phyloP scores from a whole-genome alignment of 1,140 invertebrate genomes.

The Drosophila punjabiensis region DNA sequence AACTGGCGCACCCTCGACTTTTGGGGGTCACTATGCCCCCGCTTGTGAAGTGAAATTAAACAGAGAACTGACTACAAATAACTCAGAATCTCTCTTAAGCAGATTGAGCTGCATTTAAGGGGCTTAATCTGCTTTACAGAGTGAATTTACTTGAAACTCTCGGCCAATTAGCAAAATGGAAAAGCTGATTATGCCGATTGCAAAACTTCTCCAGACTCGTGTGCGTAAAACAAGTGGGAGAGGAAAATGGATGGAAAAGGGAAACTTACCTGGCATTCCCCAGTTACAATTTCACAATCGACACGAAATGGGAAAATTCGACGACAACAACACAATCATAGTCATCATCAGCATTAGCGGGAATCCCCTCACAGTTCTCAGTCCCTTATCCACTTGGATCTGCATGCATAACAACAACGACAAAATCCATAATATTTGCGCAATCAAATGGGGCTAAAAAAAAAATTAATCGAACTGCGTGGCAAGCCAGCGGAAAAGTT shows the following conservation, averaged over 20 bases:
- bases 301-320: slow-evolving; percentile 29
- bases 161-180: slow-evolving; percentile 55
- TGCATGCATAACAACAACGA: slow-evolving; percentile 52
- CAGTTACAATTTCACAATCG: slow-evolving; percentile 5
- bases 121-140: neutral
- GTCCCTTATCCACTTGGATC: slow-evolving; percentile 26
- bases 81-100: slow-evolving; percentile 5
- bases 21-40: slow-evolving; percentile 15
- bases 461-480: slow-evolving; percentile 56
- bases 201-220: slow-evolving; percentile 30
- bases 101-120: slow-evolving; percentile 24
- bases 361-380: neutral
- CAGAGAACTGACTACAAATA: slow-evolving; percentile 9
- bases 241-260: slow-evolving; percentile 16
- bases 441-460: slow-evolving; percentile 43
- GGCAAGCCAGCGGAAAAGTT: slow-evolving; percentile 24
- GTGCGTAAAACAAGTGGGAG: slow-evolving; percentile 38
- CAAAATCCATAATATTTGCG: slow-evolving; percentile 61
- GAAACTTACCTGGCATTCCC: slow-evolving; percentile 25
- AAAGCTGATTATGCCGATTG: slow-evolving; percentile 41
- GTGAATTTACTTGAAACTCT: slow-evolving; percentile 4
- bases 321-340: slow-evolving; percentile 33
- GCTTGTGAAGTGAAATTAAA: slow-evolving; percentile 37
- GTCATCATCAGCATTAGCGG: slow-evolving; percentile 42
- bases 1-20: slow-evolving; percentile 9